phyloP scores from a whole-genome alignment of 2,113 vertebrate species.

The Lichenostomus cassidix region DNA sequence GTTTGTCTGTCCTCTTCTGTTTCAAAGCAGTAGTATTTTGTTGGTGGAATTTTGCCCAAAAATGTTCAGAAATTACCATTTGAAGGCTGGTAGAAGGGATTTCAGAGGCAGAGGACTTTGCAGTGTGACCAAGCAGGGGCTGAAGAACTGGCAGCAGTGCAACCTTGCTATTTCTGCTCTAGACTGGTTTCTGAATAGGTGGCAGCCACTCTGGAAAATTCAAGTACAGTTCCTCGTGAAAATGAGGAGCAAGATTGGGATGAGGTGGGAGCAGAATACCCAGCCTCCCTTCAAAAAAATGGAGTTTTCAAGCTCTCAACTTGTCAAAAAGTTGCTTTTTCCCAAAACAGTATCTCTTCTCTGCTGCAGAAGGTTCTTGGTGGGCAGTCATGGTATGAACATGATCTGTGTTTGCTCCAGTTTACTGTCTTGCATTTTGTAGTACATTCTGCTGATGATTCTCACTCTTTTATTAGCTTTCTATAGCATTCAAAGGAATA shows the following conservation, averaged over 20 bases:
- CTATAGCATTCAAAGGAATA: not conserved
- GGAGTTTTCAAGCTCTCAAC: not conserved
- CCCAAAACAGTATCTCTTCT: not conserved
- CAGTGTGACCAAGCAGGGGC: not conserved
- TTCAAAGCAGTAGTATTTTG: not conserved
- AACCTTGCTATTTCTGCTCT: not conserved
- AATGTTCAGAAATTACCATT: not conserved
- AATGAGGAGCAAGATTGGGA: not conserved
- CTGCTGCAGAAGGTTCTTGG: not conserved
- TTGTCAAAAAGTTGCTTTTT: not conserved
- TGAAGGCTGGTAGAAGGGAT: not conserved
- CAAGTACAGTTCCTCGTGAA: not conserved
- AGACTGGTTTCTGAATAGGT: not conserved
- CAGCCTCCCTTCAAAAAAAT: not conserved
- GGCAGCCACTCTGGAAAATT: slow-evolving; percentile 13
- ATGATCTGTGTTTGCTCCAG: not conserved
- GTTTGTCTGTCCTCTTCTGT: not conserved
- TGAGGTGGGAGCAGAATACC: not conserved
- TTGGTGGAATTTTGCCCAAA: not conserved
- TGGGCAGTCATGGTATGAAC: not conserved
- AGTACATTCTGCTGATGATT: not conserved
- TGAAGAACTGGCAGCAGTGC: not conserved
- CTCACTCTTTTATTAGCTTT: not conserved
- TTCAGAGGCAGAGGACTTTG: not conserved
- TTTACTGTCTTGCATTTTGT: not conserved